Percentiles rank a stretch among this genome's conserved stretches.
Evolutionary conservation across 2,888 invertebrate species (phyloP).

Genomic region (Esperia sulphurella): DNA sequence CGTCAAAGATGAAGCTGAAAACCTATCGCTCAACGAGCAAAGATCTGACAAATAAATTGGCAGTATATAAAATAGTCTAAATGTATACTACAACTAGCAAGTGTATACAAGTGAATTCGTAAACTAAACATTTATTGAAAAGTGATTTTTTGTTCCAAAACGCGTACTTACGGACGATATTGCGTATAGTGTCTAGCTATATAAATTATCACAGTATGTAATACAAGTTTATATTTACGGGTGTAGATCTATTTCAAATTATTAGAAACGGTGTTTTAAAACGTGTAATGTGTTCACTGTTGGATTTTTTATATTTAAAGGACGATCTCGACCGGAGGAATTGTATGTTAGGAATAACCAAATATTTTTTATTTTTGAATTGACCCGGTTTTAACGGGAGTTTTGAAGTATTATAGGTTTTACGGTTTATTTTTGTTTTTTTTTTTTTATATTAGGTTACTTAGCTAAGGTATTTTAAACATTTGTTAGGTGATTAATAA

Average conservation of each 20-base stretch:
- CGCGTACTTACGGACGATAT: slow-evolving; percentile 21
- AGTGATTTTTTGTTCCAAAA: not conserved
- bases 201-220: slow-evolving; percentile 48
- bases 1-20: slow-evolving; percentile 74
- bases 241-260: slow-evolving; percentile 71
- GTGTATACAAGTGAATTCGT: not conserved
- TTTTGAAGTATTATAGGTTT: slow-evolving; percentile 73
- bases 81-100: not conserved
- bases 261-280: slow-evolving; percentile 56
- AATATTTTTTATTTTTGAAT: slow-evolving; percentile 54
- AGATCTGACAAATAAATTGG: slow-evolving; percentile 70
- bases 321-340: slow-evolving; percentile 57
- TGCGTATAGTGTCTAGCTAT: slow-evolving; percentile 28
- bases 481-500: slow-evolving; percentile 54
- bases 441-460: slow-evolving; percentile 28
- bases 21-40: slow-evolving; percentile 72
- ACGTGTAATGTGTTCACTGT: slow-evolving; percentile 71
- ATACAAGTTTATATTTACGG: slow-evolving; percentile 65
- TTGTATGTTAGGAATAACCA: slow-evolving; percentile 61
- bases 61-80: not conserved
- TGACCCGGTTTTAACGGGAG: slow-evolving; percentile 72
- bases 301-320: slow-evolving; percentile 51
- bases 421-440: slow-evolving; percentile 37
- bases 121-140: not conserved
- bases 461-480: slow-evolving; percentile 43